These are phyloP conservation scores for Setipinna tenuifilis DNA, from an alignment of 2,797 vertebrate species.

Conservation along the genomic window DNA sequence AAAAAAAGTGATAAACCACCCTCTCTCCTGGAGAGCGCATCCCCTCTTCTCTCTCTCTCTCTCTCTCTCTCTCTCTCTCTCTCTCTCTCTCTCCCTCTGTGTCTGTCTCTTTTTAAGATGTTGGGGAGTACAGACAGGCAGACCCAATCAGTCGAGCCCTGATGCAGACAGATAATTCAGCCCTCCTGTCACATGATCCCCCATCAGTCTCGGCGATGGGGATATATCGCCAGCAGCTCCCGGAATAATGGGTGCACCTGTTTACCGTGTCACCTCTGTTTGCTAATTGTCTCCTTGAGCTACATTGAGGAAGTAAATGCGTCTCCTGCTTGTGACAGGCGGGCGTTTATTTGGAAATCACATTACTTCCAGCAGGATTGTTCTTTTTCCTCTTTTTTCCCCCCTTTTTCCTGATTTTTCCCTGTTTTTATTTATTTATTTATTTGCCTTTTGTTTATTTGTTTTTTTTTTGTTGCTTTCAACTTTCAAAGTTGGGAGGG, in stretches of 20 bases:
- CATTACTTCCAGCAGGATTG: constrained; percentile 92
- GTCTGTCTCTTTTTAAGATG: constrained; percentile 72
- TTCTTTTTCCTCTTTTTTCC: constrained; percentile 81
- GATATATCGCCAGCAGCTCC: constrained; percentile 96
- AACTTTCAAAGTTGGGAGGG: constrained; percentile 26
- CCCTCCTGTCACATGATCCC: constrained; percentile 88
- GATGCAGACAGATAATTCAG: constrained; percentile 92
- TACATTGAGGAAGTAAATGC: constrained; percentile 91
- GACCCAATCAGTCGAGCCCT: constrained; percentile 86
- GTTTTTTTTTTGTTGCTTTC: constrained; percentile 26
- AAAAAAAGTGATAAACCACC: constrained; percentile 20
- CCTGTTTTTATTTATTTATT: constrained; percentile 45
- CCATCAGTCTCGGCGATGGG: constrained; percentile 92
- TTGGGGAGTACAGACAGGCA: constrained; percentile 75
- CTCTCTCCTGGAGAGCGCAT: constrained; percentile 30
- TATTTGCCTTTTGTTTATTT: constrained; percentile 46
- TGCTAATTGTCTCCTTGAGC: constrained; percentile 99
- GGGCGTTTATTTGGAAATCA: constrained; percentile 94
- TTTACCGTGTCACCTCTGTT: constrained; percentile 98
- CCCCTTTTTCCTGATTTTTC: constrained; percentile 53
- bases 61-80: constrained; percentile 68
- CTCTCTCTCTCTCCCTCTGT: constrained; percentile 52
- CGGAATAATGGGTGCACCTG: constrained; percentile 99
- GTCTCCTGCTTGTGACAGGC: constrained; percentile 91
- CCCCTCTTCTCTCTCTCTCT: constrained; percentile 53